A percentile compares a stretch with the other conserved stretches of the same genome.
Evolutionary conservation across 1,140 invertebrate species (phyloP).

Genomic region (Drosophila athabasca): DNA sequence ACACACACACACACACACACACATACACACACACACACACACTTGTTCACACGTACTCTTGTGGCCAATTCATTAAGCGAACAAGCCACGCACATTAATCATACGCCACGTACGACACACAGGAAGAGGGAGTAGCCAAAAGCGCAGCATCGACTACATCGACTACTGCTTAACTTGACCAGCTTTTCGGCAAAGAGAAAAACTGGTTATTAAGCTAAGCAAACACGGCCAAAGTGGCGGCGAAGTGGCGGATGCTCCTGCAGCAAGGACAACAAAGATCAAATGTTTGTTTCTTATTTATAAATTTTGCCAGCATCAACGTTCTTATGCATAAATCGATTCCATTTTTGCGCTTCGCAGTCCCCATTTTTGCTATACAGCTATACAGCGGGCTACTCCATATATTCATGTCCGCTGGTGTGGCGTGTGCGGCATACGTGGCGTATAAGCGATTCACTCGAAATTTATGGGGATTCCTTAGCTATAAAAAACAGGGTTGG

Average conservation of each 20-base stretch:
- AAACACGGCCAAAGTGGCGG: conserved; percentile 33
- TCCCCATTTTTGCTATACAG: conserved; percentile 5
- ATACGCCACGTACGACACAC: conserved; percentile 56
- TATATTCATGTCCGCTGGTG: conserved; percentile 63
- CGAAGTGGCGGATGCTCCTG: conserved; percentile 13
- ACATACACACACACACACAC: background rate
- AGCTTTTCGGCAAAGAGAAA: conserved; percentile 75
- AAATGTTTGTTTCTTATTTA: conserved; percentile 71
- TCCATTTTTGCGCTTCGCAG: conserved; percentile 55
- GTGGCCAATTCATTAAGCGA: conserved; percentile 62
- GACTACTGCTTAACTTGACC: conserved; percentile 70
- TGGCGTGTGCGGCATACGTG: conserved; percentile 45
- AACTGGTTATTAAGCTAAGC: conserved; percentile 79
- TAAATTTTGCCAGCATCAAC: conserved; percentile 60
- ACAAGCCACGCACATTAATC: conserved; percentile 65
- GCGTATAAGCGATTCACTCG: conserved; percentile 69
- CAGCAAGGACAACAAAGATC: conserved; percentile 51
- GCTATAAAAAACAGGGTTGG: conserved; percentile 36
- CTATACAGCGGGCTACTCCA: conserved; percentile 30
- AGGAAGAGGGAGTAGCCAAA: conserved; percentile 52
- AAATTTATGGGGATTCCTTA: conserved; percentile 48
- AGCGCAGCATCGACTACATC: conserved; percentile 31
- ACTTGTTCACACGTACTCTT: conserved; percentile 1
- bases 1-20: conserved; percentile 3
- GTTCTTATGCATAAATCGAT: conserved; percentile 79